Percentiles rank a stretch among this genome's conserved stretches.
phyloP scores from a whole-genome alignment of 2,113 vertebrate species.

The Gallinago paraguaiae region DNA sequence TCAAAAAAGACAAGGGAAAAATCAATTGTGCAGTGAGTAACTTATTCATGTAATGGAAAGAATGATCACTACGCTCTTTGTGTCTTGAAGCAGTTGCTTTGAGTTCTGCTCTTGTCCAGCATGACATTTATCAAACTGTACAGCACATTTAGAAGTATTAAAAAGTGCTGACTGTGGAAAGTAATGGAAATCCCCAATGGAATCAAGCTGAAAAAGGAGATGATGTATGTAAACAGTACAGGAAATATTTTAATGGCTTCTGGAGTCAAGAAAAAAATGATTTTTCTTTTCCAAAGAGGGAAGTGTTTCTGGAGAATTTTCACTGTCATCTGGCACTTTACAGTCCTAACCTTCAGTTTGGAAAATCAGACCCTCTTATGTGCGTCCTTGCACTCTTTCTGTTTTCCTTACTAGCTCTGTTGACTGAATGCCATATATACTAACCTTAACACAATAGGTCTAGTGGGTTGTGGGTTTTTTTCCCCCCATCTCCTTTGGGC shows the following conservation, averaged over 20 bases:
- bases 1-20: background rate
- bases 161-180: background rate
- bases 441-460: background rate
- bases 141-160: background rate
- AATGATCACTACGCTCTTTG: background rate
- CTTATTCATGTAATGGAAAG: background rate
- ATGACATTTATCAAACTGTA: background rate
- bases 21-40: background rate
- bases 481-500: background rate
- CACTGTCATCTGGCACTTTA: background rate
- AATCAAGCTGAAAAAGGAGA: background rate
- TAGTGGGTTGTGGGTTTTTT: background rate
- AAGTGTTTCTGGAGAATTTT: background rate
- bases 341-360: background rate
- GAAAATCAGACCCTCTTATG: background rate
- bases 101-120: background rate
- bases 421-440: background rate
- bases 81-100: background rate
- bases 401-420: background rate
- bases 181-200: background rate
- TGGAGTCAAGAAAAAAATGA: background rate
- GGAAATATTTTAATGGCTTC: background rate
- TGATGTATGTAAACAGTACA: background rate
- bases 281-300: background rate
- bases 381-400: background rate